phyloP scores from a whole-genome alignment of 1,140 invertebrate species.

The Gonatopus flavifemur region DNA sequence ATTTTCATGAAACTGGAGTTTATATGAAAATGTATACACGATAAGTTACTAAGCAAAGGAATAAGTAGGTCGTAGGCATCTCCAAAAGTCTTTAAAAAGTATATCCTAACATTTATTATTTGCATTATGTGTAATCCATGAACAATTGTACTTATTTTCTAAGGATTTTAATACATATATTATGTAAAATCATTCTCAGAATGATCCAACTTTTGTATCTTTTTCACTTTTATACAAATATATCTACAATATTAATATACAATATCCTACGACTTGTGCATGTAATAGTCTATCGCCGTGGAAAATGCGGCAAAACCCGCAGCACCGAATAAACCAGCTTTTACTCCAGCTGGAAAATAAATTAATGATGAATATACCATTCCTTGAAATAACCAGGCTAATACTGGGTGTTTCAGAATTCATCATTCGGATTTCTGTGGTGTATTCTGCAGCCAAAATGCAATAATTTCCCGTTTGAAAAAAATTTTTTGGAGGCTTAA shows the following conservation, averaged over 20 bases:
- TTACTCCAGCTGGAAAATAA: slow-evolving; percentile 81
- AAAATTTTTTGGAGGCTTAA: no score
- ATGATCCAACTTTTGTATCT: slow-evolving; percentile 27
- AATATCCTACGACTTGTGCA: slow-evolving; percentile 62
- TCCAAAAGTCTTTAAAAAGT: no score
- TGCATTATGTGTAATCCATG: slow-evolving; percentile 22
- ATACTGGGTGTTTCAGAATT: no score
- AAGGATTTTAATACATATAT: slow-evolving; percentile 25
- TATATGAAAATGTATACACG: no score
- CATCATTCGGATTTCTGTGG: no score
- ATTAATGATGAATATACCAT: no score
- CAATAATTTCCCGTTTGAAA: no score
- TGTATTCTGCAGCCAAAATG: no score
- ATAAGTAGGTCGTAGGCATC: no score
- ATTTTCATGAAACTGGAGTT: no score
- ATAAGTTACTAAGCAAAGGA: no score
- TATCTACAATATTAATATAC: slow-evolving; percentile 21
- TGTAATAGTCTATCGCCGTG: slow-evolving; percentile 92
- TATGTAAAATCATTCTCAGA: slow-evolving; percentile 16
- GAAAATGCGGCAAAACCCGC: slow-evolving; percentile 96
- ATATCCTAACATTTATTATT: slow-evolving; percentile 13
- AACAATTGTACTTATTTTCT: slow-evolving; percentile 26
- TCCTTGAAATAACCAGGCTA: no score
- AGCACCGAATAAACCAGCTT: slow-evolving; percentile 88
- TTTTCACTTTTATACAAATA: slow-evolving; percentile 40